Base-by-base conservation (phyloP, 2,888 invertebrate species). In the Thereva nobilitata region DNA sequence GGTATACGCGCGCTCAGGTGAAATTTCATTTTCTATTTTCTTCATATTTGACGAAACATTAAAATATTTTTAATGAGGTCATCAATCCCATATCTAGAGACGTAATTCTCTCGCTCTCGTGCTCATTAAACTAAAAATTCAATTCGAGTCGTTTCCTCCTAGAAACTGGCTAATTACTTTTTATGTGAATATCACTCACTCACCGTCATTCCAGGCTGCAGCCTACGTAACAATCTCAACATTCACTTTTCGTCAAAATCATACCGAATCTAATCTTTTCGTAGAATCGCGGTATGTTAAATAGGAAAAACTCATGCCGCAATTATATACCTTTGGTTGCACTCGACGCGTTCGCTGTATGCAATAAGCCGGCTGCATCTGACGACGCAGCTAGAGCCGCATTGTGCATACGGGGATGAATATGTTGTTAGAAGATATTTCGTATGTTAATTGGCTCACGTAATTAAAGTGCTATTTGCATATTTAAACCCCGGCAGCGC, bases 401-500 rank as follows among this genome's bases (percentile, higher is more conserved):
- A 23, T 23, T 23, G 23, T 57, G 57, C 56, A 57, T 45, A 57
- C 45, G 57, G 57, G 45, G 45, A 57, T 23, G 23, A 23, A 23
- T 23, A 23, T 23, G 57, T 57, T 34, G 44, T 12, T 57, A 35
- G 7, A 57, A 37, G 10, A 59, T 56, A 57, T 52, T 67, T 56
- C 44, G 57, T 50, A 67, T 53, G 53, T 64, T 67, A 64, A 67
- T 67, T 67, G 67, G 53, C 45, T 64, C 57, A 42, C 57, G 64
- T 57, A 67, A 64, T 67, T 67, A 67, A 67, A 49, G 52, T 44
- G 23, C 23, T 50, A 64, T 56, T 67, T 67, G 64, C 67, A 67
- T 67, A 63, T 34, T 64, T 47, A 55, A 45, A n/a, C 23, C 23
- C 23, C 23, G 23, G 1, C 23, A 52, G 52, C 63, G 55, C 49